Conservation (phyloP, 2,113 vertebrate genomes). For the Chaenogobius annularis region DNA sequence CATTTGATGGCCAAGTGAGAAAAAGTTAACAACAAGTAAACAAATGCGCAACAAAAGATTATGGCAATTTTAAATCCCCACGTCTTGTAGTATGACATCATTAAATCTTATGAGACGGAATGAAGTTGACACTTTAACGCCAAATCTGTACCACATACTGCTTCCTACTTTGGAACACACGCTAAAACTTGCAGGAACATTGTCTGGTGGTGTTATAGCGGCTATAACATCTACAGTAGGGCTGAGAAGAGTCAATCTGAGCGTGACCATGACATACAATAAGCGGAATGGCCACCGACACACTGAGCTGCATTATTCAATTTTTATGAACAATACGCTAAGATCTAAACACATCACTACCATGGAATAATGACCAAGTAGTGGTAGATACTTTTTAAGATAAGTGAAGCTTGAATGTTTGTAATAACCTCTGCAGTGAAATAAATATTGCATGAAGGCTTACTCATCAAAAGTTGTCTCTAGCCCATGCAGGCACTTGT, state of each 20-base stretch:
- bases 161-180: not conserved
- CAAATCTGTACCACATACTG: not conserved
- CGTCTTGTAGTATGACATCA: too few species aligned
- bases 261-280: slow-evolving; percentile 48
- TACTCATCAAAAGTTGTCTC: slow-evolving; percentile 24
- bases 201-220: slow-evolving; percentile 38
- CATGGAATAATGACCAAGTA: slow-evolving; percentile 19
- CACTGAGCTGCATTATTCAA: slow-evolving; percentile 19
- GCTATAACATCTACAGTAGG: slow-evolving; percentile 57
- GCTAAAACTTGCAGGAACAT: slow-evolving; percentile 24
- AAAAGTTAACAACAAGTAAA: too few species aligned
- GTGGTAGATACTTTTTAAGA: not conserved
- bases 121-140: too few species aligned
- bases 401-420: not conserved
- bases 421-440: not conserved
- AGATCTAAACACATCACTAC: slow-evolving; percentile 44
- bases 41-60: not conserved
- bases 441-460: not conserved
- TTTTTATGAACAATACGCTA: slow-evolving; percentile 34
- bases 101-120: too few species aligned
- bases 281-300: slow-evolving; percentile 34
- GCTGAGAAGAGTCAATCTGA: slow-evolving; percentile 62
- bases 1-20: too few species aligned
- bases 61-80: too few species aligned
- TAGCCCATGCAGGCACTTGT: slow-evolving; percentile 32